Evolutionary conservation across 2,113 vertebrate genomes (phyloP).

Genomic region (Hirundichthys speculiger): DNA sequence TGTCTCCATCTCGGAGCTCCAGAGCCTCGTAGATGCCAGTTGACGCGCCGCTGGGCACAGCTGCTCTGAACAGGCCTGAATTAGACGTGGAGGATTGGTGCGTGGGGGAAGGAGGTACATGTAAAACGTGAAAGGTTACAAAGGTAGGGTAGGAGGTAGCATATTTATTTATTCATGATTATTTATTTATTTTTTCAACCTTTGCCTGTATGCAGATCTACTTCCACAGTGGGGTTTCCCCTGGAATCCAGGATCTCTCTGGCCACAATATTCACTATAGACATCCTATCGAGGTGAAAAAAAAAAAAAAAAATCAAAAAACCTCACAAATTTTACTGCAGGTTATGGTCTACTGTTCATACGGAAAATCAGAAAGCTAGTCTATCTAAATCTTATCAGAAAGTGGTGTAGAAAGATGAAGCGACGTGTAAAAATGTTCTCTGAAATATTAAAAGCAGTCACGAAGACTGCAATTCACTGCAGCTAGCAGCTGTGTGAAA

Average conservation of each 20-base stretch:
- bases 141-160: no score
- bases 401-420: background rate
- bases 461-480: background rate
- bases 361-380: background rate
- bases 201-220: slow-evolving; percentile 89
- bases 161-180: background rate
- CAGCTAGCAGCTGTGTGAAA: background rate
- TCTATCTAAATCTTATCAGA: background rate
- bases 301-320: slow-evolving; percentile 1
- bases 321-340: background rate
- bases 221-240: slow-evolving; percentile 85
- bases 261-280: slow-evolving; percentile 89
- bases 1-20: slow-evolving; percentile 92
- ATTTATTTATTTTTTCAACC: slow-evolving; percentile 70
- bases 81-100: slow-evolving; percentile 2
- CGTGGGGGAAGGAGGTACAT: background rate
- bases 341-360: background rate
- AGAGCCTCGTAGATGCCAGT: slow-evolving; percentile 93
- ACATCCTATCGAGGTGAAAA: slow-evolving; percentile 82
- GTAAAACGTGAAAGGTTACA: background rate
- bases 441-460: slow-evolving; percentile 4
- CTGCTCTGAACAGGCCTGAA: slow-evolving; percentile 90
- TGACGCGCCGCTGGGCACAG: slow-evolving; percentile 90
- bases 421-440: slow-evolving; percentile 11
- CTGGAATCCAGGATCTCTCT: slow-evolving; percentile 94